Percentiles rank a stretch among this genome's conserved stretches.
Evolutionary conservation across 2,888 invertebrate species (phyloP).

Genomic region (Agonopterix subpropinquella): DNA sequence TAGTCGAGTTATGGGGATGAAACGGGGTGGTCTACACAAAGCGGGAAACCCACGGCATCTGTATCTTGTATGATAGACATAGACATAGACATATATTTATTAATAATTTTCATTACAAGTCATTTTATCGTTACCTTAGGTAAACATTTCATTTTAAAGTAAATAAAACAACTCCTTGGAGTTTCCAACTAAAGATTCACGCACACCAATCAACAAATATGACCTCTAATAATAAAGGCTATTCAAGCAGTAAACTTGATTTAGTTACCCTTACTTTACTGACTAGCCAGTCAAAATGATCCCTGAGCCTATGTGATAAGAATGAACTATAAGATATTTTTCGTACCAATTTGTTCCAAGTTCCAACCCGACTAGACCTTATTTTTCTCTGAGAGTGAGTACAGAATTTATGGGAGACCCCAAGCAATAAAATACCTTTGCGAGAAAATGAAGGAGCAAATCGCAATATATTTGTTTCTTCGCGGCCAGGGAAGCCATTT

Average conservation of each 20-base stretch:
- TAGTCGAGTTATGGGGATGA: too few species aligned
- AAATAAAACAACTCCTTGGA: too few species aligned
- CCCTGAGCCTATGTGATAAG: slow-evolving; percentile 43
- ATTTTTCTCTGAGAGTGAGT: slow-evolving; percentile 71
- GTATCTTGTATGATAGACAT: too few species aligned
- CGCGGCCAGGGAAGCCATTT: slow-evolving; percentile 62
- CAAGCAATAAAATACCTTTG: slow-evolving; percentile 73
- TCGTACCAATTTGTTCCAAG: slow-evolving; percentile 59
- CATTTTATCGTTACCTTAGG: too few species aligned
- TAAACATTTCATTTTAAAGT: too few species aligned
- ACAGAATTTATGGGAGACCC: slow-evolving; percentile 70
- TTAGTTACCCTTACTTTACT: not conserved
- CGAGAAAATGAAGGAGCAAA: slow-evolving; percentile 74
- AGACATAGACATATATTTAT: too few species aligned
- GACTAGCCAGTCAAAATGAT: slow-evolving; percentile 21
- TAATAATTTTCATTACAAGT: too few species aligned
- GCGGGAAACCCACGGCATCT: too few species aligned
- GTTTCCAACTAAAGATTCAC: too few species aligned
- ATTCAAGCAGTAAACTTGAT: not conserved
- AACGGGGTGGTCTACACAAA: too few species aligned
- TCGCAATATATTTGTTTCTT: slow-evolving; percentile 73
- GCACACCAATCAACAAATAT: too few species aligned
- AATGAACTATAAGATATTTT: slow-evolving; percentile 60
- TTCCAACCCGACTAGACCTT: slow-evolving; percentile 53
- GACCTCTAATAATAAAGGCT: too few species aligned